Base-by-base conservation (phyloP, 2,888 invertebrate genomes). In the Diabrotica balteata region DNA sequence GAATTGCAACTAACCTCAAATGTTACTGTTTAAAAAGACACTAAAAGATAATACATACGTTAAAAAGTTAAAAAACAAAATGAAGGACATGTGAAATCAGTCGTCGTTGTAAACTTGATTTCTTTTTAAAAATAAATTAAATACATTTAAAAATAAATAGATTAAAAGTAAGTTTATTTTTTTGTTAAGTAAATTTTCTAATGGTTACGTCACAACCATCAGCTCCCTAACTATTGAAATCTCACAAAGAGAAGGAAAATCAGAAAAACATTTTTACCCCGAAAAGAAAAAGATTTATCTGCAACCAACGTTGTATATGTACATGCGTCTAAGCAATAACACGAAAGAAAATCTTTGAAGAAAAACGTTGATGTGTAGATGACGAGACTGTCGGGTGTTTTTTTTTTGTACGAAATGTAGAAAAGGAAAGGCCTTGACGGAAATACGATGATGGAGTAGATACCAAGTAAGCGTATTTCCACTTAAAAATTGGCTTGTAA, bases 191-290 rank as follows among this genome's bases (percentile, higher is more conserved):
- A 32, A 32, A 32, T 4, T 32, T 32, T 32, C 4, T 32, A 32
- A 32, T 2, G 32, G 32, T 32, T 4, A 32, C 32, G 32, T 1
- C 5, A 32, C 32, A 32, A 32, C 32, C 1, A 32, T 32, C 32
- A 9, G 42, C 32, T 11, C 51, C 42, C 50, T 3, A 32, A 11
- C 57, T 51, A 63, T 57, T 43, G 44, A 51, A 55, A 63, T 57
- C 43, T 11, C 32, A 7, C 42, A 54, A 63, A 57, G 50, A 47
- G 50, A 55, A 49, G 44, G 49, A 57, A 63, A 63, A 63, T 57
- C 63, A 63, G 55, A 55, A 57, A 55, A 63, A 57, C 57, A 63
- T 63, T 57, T 62, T 57, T 57, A 55, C 55, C 57, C 50, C 45
- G 44, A 61, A 61, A 51, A 53, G 54, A 62, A 55, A 63, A 17